These are phyloP conservation scores for Amphiduros pacificus DNA, from an alignment of 2,888 invertebrate genomes.

Conservation along the genomic window DNA sequence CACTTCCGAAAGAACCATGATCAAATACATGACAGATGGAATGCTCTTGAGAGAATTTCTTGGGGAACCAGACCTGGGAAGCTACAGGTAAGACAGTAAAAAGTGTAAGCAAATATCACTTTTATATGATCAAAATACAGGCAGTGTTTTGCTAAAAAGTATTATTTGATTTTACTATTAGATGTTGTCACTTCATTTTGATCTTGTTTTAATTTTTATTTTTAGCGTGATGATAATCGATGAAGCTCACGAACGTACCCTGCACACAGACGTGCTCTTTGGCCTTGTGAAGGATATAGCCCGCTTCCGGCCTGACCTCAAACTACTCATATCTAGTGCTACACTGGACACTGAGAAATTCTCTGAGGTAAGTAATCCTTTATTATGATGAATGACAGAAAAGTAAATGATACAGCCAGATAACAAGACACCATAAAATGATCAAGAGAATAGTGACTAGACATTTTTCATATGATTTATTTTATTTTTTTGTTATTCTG, in stretches of 20 bases:
- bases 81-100: constrained; percentile 74
- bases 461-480: too few species aligned
- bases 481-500: too few species aligned
- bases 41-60: constrained; percentile 95
- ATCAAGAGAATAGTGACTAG: too few species aligned
- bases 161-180: too few species aligned
- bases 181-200: too few species aligned
- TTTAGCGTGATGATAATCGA: constrained; percentile 96
- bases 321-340: constrained; percentile 95
- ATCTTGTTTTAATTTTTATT: constrained; percentile 1
- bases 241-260: constrained; percentile 97
- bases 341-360: constrained; percentile 98
- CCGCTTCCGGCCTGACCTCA: constrained; percentile 86
- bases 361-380: constrained; percentile 69
- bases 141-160: too few species aligned
- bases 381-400: too few species aligned
- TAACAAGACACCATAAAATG: too few species aligned
- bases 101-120: too few species aligned
- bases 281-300: constrained; percentile 93
- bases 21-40: constrained; percentile 99
- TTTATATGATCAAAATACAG: too few species aligned
- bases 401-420: too few species aligned
- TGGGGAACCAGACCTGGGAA: constrained; percentile 92
- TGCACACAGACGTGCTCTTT: constrained; percentile 97
- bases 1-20: constrained; percentile 91